Evolutionary conservation across 2,113 vertebrate species (phyloP).

Genomic region (Pachypanchax playfairii): DNA sequence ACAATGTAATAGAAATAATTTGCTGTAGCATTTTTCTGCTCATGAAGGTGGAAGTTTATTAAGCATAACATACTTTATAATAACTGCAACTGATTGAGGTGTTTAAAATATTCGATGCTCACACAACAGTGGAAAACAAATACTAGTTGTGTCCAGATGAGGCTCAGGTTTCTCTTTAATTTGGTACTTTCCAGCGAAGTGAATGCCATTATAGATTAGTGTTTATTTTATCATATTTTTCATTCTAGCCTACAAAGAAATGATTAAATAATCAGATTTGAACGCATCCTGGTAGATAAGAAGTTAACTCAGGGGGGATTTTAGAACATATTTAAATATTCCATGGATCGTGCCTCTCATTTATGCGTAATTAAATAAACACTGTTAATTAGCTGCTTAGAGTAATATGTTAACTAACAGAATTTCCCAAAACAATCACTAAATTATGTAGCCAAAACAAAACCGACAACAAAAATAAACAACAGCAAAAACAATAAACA

Average conservation of each 20-base stretch:
- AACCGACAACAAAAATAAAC: neutral
- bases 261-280: constrained; percentile 10
- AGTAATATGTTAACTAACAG: constrained; percentile 27
- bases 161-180: neutral
- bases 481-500: neutral
- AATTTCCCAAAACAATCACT: constrained; percentile 28
- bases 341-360: constrained; percentile 26
- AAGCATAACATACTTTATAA: neutral
- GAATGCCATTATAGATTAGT: neutral
- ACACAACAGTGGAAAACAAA: neutral
- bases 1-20: neutral
- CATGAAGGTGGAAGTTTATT: neutral
- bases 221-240: constrained; percentile 1
- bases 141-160: neutral
- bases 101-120: neutral
- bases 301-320: constrained; percentile 1
- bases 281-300: constrained; percentile 6
- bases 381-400: constrained; percentile 34
- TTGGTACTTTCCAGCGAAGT: neutral
- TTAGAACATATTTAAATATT: constrained; percentile 21
- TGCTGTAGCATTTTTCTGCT: neutral
- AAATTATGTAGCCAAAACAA: neutral
- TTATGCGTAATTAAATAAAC: constrained; percentile 37
- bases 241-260: neutral
- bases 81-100: neutral